Base-by-base conservation (phyloP, 2,113 vertebrate genomes). In the Gobius niger region DNA sequence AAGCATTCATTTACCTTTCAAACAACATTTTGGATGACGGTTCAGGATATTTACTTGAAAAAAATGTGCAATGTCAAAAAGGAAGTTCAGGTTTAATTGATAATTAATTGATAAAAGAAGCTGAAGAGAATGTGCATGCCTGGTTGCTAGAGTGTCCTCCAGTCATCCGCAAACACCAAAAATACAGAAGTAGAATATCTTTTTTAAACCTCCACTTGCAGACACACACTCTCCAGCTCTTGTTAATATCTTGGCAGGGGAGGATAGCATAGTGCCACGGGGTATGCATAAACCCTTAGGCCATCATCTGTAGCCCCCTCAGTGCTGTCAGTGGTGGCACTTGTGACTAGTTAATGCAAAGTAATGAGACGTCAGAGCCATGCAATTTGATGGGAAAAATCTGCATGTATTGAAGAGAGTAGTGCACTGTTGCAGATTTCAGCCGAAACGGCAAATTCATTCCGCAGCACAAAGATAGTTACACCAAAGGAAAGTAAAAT, bases 311-410 rank as follows among this genome's bases (percentile, higher is more conserved):
- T 57, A 74, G 76, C 68, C 75, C 67, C 75, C 74, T 82, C 70
- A 72, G 71, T 61, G 68, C 73, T 87, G 82, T 83, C 82, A 88
- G 53, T 59, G 70, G 64, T 73, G 76, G 65, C 63, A 82, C 73
- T 77, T 73, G 47, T 52, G 53, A 82, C 78, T 79, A 63, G 66
- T 78, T 83, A 78, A 83, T 76, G 73, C 72, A 78, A 64, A 74
- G 70, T 82, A 85, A 86, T 80, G 75, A 86, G 72, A 79, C 41
- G 69, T 82, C 75, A 76, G 71, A 70, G 52, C 72, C 51, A 41
- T 65, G 56, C 68, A 70, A 79, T 78, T 7, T 72, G 68, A 46
- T 47, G 56, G 56, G 11, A 42, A 42, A 66, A 72, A 80, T 49
- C n/a, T 19, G 46, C 59, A 16, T 63, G 63, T 69, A 75, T 56